Conservation (phyloP, 1,140 invertebrate species). For the Rhysida immarginata region DNA sequence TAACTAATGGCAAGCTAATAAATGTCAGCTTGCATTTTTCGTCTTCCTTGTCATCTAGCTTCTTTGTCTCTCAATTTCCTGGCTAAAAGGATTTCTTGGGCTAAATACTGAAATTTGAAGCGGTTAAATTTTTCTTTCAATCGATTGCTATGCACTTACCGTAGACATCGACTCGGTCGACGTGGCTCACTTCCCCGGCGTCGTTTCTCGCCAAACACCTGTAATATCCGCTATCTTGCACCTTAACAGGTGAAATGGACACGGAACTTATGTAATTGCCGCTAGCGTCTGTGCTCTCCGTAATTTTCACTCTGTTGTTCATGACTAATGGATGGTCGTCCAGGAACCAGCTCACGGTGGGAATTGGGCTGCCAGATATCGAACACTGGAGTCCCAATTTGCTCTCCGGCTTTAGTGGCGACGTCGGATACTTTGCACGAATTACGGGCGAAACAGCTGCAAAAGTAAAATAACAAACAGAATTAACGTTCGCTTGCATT, state of each 20-base stretch:
- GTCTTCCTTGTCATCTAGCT: too few species aligned
- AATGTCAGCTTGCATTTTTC: too few species aligned
- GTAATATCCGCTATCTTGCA: constrained; percentile 5
- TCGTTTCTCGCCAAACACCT: neutral
- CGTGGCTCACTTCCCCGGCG: neutral
- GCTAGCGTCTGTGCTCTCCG: neutral
- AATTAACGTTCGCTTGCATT: too few species aligned
- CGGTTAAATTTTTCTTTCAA: too few species aligned
- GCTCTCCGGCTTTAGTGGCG: neutral
- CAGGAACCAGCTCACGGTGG: neutral
- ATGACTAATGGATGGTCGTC: neutral
- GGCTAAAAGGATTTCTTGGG: too few species aligned
- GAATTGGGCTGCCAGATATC: neutral
- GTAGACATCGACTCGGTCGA: neutral
- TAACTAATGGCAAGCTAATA: too few species aligned
- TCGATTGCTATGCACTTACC: too few species aligned
- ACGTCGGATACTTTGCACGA: neutral
- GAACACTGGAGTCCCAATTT: neutral
- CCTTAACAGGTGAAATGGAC: neutral
- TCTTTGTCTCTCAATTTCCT: too few species aligned
- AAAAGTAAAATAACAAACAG: neutral
- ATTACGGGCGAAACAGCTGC: neutral
- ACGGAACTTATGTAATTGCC: neutral
- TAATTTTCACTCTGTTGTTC: neutral
- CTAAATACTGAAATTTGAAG: too few species aligned